Percentiles rank a stretch among this genome's conserved stretches.
Evolutionary conservation across 2,113 vertebrate genomes (phyloP).

Genomic region (Cyanoderma ruficeps): DNA sequence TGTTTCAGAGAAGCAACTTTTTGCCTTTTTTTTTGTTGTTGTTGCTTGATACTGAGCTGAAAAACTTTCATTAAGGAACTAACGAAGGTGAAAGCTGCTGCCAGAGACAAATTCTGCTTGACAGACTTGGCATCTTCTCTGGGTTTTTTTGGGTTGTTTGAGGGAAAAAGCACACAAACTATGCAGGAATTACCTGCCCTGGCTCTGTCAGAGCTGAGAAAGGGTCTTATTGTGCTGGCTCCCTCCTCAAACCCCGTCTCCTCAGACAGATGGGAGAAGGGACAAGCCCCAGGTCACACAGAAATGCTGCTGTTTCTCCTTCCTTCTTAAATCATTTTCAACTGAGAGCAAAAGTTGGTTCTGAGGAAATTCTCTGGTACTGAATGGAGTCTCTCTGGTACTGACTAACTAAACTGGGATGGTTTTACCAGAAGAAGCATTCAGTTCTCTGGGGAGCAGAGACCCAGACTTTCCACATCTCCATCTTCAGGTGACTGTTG

Average conservation of each 20-base stretch:
- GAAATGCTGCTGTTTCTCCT: neutral
- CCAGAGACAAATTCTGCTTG: neutral
- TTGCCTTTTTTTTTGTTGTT: neutral
- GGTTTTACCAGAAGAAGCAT: neutral
- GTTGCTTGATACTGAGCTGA: neutral
- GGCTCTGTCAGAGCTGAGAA: neutral
- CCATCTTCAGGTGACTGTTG: neutral
- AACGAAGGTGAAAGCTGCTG: neutral
- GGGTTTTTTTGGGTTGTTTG: neutral
- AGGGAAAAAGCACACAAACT: neutral
- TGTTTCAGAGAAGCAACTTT: conserved; percentile 3
- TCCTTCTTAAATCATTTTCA: neutral
- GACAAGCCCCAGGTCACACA: neutral
- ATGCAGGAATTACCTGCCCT: neutral
- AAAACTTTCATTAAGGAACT: conserved; percentile 12
- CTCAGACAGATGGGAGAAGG: neutral
- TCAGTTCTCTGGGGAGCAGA: neutral
- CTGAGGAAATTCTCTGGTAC: neutral
- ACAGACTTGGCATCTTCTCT: neutral
- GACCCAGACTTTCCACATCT: neutral
- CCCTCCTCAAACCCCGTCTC: neutral
- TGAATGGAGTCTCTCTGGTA: neutral
- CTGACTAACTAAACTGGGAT: neutral
- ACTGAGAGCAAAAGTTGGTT: fast-evolving
- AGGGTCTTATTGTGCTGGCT: neutral